Evolutionary conservation across 1,140 invertebrate genomes (phyloP), one percentile per base, ranked within the genome.

Genomic region (Hermetia illucens): DNA sequence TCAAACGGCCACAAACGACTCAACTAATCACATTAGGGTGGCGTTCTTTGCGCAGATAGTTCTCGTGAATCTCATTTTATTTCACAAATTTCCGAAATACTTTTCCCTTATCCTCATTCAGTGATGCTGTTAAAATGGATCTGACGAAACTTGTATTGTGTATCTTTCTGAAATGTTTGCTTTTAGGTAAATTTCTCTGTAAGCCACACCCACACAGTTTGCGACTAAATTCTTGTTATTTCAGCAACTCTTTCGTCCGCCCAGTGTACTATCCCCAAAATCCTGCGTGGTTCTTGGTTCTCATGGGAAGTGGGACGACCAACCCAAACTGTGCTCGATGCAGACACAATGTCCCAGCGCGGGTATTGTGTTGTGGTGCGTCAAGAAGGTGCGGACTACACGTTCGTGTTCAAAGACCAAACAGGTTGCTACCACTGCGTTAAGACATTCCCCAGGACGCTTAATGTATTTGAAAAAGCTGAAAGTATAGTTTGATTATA

Each of bases 381-480:
- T 45, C 75, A 83, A 45, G 76, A 70, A 47, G 76, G 82, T 55
- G 77, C 81, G 5, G 89, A 90, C 62, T 90, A 84, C 47, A 90
- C 86, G 1, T 78, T 91, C 62, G 74, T 91, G 1, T 86, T 92
- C 45, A 63, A 72, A 49, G 69, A 72, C 32, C 62, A 65, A 10
- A 44, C 61, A 4, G 48, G 66, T 9, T 94, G 89, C 55, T 89
- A 83, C 53, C 75, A 79, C 47, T 94, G 89, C 63, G 79, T 92
- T 0, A 79, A 84, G 50, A 63, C 92, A 4, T 62, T 89, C 36
- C 80, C 92, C 6, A 65, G 88, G 31, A 94, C 89, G 9, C 69
- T 91, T 0, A 94, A 93, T 69, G 77, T 94, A 16, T 57, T 93
- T 40, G 86, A 93, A 46, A 92, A 90, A 65, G 74, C 84, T 39